Evolutionary conservation across 2,113 vertebrate genomes (phyloP).

Genomic region (Andinoacara biseriatus): DNA sequence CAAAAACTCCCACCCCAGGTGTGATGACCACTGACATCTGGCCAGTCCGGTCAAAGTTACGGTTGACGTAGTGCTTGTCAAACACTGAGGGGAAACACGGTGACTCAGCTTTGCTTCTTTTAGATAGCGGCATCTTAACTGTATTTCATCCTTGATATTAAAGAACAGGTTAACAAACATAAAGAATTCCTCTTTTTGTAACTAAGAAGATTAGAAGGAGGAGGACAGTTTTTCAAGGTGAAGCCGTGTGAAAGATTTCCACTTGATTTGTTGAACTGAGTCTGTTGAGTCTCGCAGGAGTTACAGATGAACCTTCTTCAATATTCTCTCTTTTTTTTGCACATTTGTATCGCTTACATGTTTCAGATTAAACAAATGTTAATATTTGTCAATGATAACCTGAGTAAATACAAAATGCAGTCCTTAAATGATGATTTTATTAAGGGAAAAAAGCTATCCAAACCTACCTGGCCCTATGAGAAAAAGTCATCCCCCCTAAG

Average conservation of each 20-base stretch:
- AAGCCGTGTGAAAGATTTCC: neutral
- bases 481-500: no score
- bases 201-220: neutral
- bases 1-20: constrained; percentile 93
- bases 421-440: no score
- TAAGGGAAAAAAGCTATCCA: no score
- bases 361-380: no score
- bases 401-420: no score
- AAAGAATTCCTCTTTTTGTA: neutral
- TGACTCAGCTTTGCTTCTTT: neutral
- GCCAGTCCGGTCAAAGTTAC: constrained; percentile 97
- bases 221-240: neutral
- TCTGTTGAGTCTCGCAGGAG: no score
- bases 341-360: no score
- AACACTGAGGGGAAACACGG: constrained; percentile 83
- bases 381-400: no score
- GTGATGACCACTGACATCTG: constrained; percentile 99
- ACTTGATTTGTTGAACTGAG: neutral
- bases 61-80: constrained; percentile 99
- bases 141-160: neutral
- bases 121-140: neutral
- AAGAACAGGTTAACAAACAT: neutral
- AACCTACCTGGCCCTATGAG: no score
- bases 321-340: no score
- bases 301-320: neutral